Evolutionary conservation across 2,888 invertebrate genomes (phyloP).

Genomic region (Morpho deidamia): DNA sequence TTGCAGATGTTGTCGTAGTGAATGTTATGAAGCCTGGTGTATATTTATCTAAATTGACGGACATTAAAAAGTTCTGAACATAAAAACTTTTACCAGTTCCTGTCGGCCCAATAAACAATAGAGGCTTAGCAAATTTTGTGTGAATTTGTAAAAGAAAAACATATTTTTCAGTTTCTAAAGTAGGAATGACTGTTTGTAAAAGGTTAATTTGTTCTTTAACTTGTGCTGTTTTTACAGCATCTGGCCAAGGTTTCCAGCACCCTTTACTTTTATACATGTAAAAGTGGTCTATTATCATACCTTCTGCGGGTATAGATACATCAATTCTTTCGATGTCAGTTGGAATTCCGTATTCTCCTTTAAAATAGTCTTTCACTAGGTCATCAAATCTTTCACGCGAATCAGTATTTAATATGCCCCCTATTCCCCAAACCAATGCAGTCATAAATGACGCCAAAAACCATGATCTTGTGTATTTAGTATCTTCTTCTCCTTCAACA

Average conservation of each 20-base stretch:
- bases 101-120: conserved; percentile 89
- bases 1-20: conserved; percentile 89
- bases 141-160: conserved; percentile 85
- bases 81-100: conserved; percentile 93
- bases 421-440: conserved; percentile 90
- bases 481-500: conserved; percentile 83
- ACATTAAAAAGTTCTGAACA: conserved; percentile 84
- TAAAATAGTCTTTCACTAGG: conserved; percentile 75
- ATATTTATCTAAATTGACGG: conserved; percentile 82
- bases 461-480: conserved; percentile 84
- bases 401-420: conserved; percentile 85
- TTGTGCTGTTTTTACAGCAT: conserved; percentile 79
- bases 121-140: conserved; percentile 82
- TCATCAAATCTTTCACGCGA: conserved; percentile 84
- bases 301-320: conserved; percentile 86
- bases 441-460: conserved; percentile 87
- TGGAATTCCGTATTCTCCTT: conserved; percentile 62
- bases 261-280: conserved; percentile 91
- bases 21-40: conserved; percentile 89
- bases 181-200: conserved; percentile 88
- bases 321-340: conserved; percentile 81
- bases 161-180: conserved; percentile 91
- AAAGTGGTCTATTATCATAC: conserved; percentile 87
- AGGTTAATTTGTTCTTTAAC: conserved; percentile 81
- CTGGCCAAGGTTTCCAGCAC: conserved; percentile 92